Evolutionary conservation across 2,113 vertebrate genomes (phyloP).

Genomic region (Anser brachyrhynchus): DNA sequence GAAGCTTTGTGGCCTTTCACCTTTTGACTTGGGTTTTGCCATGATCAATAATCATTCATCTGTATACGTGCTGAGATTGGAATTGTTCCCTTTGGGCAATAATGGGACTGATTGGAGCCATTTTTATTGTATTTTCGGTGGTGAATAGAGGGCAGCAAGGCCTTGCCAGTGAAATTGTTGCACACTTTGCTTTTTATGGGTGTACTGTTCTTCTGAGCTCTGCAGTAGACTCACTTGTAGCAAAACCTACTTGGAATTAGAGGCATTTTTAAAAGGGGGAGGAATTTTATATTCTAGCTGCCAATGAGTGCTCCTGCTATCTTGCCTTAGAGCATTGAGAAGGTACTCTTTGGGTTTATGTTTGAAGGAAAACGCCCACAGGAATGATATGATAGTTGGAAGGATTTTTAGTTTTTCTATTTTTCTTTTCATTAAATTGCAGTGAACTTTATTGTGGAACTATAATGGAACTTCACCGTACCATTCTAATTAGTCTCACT

Average conservation of each 20-base stretch:
- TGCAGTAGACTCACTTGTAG: conserved; percentile 52
- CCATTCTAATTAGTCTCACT: neutral
- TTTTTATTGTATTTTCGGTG: conserved; percentile 38
- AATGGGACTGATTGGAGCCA: conserved; percentile 54
- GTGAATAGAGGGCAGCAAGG: conserved; percentile 48
- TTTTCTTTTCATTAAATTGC: neutral
- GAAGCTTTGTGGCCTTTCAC: conserved; percentile 63
- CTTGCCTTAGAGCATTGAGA: conserved; percentile 55
- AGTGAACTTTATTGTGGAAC: neutral
- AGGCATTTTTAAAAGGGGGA: conserved; percentile 17
- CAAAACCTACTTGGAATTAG: conserved; percentile 22
- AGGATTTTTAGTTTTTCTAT: neutral
- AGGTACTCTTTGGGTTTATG: conserved; percentile 63
- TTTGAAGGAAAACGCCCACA: neutral
- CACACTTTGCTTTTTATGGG: conserved; percentile 55
- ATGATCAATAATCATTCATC: conserved; percentile 58
- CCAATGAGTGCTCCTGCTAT: conserved; percentile 15
- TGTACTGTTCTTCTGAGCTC: conserved; percentile 59
- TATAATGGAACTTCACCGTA: neutral
- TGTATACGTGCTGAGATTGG: conserved; percentile 46
- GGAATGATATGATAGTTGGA: neutral
- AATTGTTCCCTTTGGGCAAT: conserved; percentile 58
- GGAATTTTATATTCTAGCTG: neutral
- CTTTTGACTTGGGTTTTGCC: conserved; percentile 63
- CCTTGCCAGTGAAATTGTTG: conserved; percentile 44